Base-by-base conservation (phyloP, 37 sponge, comb jelly and placozoan species). In the Dysidea cf. avara region DNA sequence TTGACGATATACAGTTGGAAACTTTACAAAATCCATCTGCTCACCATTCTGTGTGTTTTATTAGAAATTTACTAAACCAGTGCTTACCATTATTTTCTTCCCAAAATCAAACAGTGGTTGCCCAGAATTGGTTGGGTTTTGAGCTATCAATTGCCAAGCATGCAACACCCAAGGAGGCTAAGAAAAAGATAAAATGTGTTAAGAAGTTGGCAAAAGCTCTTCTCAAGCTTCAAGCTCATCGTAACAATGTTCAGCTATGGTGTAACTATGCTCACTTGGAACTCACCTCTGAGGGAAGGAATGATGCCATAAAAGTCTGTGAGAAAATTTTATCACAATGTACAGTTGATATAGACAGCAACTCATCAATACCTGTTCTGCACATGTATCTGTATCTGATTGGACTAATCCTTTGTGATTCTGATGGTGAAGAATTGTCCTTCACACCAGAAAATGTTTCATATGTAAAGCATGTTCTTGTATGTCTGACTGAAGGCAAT, bases 181-280 rank as follows among this genome's bases (percentile, higher is more conserved):
- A 56, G 38, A 40, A 43, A 11, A 46, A 29, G 16, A 49, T 66
- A 3, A 79, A 79, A 28, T 17, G 39, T 22, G 40, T 81, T 28
- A 64, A 84, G 37, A 80, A 63, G 39, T 53, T 84, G 63, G 60
- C 70, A 33, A 90, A 90, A 49, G 32, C 29, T 11, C 55, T 92
- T 0, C 75, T 91, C 31, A 71, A 72, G 26, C 64, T 53, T 0
- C 56, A 83, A 5, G n/a, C 30, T 3, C 76, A 80, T 40, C 69
- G 93, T 26, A 75, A 83, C 61, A 68, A 80, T 57, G 32, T 80
- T 28, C 21, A 54, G 7, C 48, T 92, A 18, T 92, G 93, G 93
- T 37, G 33, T 24, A 58, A 58, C 40, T 88, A 80, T 75, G 90
- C 81, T 29, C 47, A 39, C 11, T 24, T 91, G 33, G 83, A 87